Base-by-base conservation (phyloP, 1,140 invertebrate species). In the Branchinecta lynchi region DNA sequence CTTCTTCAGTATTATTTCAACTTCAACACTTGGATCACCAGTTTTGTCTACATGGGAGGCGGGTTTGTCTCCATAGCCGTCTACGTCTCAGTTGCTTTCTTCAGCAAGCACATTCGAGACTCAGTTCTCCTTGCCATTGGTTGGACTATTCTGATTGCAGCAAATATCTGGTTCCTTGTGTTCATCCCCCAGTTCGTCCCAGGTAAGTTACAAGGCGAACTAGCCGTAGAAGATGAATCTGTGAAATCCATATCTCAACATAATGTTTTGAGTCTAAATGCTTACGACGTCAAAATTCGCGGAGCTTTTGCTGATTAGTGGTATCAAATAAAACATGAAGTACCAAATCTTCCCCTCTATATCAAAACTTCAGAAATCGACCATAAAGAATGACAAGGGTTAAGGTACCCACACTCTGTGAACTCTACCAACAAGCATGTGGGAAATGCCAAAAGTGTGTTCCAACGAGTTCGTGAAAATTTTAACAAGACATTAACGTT, bases 41-140 rank as follows among this genome's bases (percentile, higher is more conserved):
- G 70, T 46, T 66, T 71, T 6, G 67, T 71, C 21, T 71, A 69
- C 46, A 71, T 71, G 70, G 70, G 46, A 32, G 70, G 68, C 3
- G 70, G 70, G 45, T 20, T 70, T 21, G 43, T 70, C 17, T 71
- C 70, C 21, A 66, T 71, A 10, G 21, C 67, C 0, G 43, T 71
- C 12, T 71, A 71, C 46, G 43, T 46, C 12, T 20, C 68, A 43
- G 46, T 71, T 12, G 44, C 70, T 43, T 10, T 69, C 7, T 45
- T 46, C 9, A 68, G 65, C 43, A 15, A n/a, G 10, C 45, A 67
- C 43, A 44, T 67, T 6, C 66, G 67, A 7, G 70, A 71, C 68
- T 70, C 70, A 8, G 67, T 67, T 45, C 70, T 71, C 21, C 44
- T 71, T 8, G 21, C 43, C 44, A 44, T 45, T 12, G 70, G 70